Evolutionary conservation across 2,888 invertebrate genomes (phyloP).

Genomic region (Drosophila antonietae): DNA sequence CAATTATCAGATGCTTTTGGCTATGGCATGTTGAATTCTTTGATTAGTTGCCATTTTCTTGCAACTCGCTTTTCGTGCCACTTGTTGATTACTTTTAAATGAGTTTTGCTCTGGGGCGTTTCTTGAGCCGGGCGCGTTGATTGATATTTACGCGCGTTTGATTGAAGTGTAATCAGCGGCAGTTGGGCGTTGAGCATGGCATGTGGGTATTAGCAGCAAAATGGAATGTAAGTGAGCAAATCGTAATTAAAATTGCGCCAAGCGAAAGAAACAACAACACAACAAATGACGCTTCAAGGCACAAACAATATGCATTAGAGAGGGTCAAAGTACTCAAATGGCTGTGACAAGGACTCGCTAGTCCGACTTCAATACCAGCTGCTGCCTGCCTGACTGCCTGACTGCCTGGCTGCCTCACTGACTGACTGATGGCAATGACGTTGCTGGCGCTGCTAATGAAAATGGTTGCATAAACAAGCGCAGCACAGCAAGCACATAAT

Average conservation of each 20-base stretch:
- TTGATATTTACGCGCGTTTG: conserved; percentile 79
- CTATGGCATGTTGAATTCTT: conserved; percentile 13
- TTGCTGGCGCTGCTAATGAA: conserved; percentile 69
- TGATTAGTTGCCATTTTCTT: conserved; percentile 50
- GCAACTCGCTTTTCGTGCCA: conserved; percentile 48
- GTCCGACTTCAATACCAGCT: conserved; percentile 13
- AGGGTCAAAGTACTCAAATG: conserved; percentile 65
- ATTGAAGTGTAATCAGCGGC: conserved; percentile 78
- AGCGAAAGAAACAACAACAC: conserved; percentile 52
- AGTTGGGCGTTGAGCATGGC: conserved; percentile 26
- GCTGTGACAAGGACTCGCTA: conserved; percentile 39
- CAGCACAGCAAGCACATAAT: conserved; percentile 53
- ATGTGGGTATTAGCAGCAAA: conserved; percentile 65
- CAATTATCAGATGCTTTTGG: neutral
- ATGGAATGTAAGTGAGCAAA: conserved; percentile 77
- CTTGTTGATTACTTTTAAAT: conserved; percentile 80
- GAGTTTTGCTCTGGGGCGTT: conserved; percentile 70
- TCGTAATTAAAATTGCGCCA: conserved; percentile 75
- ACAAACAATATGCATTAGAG: conserved; percentile 75
- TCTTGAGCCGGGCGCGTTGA: conserved; percentile 55
- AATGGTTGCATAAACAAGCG: conserved; percentile 74
- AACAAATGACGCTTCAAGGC: conserved; percentile 69
- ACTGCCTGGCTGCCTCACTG: neutral
- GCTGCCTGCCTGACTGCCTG: conserved; percentile 1
- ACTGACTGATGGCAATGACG: conserved; percentile 72